Percentiles rank a stretch among this genome's conserved stretches.
Evolutionary conservation across 1,140 invertebrate species (phyloP).

Genomic region (Nixonia krombeini): DNA sequence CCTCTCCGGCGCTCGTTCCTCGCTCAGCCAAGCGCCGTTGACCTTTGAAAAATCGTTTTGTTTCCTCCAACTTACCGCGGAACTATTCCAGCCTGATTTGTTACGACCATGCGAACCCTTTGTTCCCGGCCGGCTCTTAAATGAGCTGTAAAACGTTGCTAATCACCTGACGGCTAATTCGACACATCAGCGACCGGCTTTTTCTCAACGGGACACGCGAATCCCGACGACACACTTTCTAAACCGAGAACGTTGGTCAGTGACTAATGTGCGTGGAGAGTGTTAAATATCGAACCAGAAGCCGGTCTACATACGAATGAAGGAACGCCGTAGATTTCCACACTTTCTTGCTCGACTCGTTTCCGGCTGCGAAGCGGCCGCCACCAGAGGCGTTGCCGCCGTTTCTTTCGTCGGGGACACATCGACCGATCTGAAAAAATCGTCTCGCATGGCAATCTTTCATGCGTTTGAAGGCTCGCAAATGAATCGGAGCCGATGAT

Average conservation of each 20-base stretch:
- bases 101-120: too few relatives aligned
- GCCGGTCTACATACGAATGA: constrained; percentile 25
- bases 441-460: too few relatives aligned
- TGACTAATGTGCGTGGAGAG: constrained; percentile 22
- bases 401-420: too few relatives aligned
- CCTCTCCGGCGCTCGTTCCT: too few relatives aligned
- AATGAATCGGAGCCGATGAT: too few relatives aligned
- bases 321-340: constrained; percentile 21
- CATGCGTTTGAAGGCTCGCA: too few relatives aligned
- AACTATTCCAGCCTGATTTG: too few relatives aligned
- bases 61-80: too few relatives aligned
- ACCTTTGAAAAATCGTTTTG: constrained; percentile 14
- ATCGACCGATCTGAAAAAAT: background rate
- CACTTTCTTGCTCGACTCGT: constrained; percentile 19
- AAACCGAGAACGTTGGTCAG: constrained; percentile 26
- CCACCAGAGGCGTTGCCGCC: constrained; percentile 5
- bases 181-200: background rate
- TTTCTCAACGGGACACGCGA: constrained; percentile 23
- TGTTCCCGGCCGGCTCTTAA: too few relatives aligned
- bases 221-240: constrained; percentile 31
- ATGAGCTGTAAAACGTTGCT: too few relatives aligned
- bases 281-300: constrained; percentile 27
- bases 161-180: background rate
- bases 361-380: background rate
- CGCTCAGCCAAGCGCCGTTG: constrained; percentile 16